Base-by-base conservation (phyloP, 1,140 invertebrate genomes). In the Matsumurasca onukii region DNA sequence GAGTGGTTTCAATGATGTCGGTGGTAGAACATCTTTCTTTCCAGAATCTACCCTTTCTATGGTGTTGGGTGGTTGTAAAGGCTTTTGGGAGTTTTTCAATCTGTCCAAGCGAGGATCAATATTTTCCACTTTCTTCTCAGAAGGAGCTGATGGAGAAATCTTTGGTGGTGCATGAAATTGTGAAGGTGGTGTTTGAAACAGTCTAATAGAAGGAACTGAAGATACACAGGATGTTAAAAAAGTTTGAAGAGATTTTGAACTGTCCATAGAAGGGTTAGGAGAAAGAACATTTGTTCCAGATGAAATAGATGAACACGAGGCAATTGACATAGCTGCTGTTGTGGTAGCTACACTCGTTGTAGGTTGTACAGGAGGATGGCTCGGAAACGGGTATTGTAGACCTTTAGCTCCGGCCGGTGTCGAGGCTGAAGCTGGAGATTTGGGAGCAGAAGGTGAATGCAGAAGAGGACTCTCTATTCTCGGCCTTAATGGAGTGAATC, bases 361-460 rank as follows among this genome's bases (percentile, higher is more conserved):
- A 66, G 75, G 74, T 68, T 72, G 70, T 5, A 74, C 70, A 70
- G 87, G 86, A 74, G 88, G 89, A 82, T 89, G 88, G 78, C 86
- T 88, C 75, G 90, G 90, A 81, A 92, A 92, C 25, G 91, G 91
- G 81, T 92, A 92, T 75, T 92, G 90, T 31, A 92, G 77, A 27
- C 89, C 86, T 74, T 90, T 89, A 39, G 67, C 31, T 73, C 77
- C n/a, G 73, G 77, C 77, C 39, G 77, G 77, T 17, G 78, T 78
- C 31, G 78, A 78, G 24, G 74, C 30, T 64, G 70, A 48, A 31
- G 73, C 71, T 31, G 73, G 72, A 20, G 73, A 73, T 55, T 70
- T 72, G 13, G 71, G 69, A n/a, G 69, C 39, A 15, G 49, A 31
- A 9, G 75, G 71, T 25, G 75, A 72, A 15, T 71, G 64, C 30